Evolutionary conservation across 2,797 vertebrate species (phyloP), one percentile per base, ranked within the genome.

Genomic region (Megaceryle alcyon): DNA sequence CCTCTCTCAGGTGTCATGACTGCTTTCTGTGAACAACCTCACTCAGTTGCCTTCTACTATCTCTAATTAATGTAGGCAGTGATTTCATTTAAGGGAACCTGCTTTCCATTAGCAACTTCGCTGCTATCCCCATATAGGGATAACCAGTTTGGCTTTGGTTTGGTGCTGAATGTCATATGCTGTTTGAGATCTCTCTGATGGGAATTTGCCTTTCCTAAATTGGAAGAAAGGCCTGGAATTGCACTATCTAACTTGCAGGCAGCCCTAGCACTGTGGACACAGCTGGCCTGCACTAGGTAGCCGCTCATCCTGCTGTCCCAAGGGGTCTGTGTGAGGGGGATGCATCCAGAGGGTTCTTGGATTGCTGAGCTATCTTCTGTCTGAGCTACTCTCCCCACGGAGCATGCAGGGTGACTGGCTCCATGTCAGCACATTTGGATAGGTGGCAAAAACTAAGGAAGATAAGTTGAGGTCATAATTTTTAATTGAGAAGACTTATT

Each of bases 401-500:
- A 51, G 19, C 48, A 2, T 6, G 2, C 4, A 8, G 14, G 8
- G 17, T 9, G 23, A 59, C 21, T 0, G 0, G 10, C 39, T 60
- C 29, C 4, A 0, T 12, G 21, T 0, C 3, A 33, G 6, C 1
- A 2, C 6, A 1, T 46, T 49, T 10, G 16, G 31, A 35, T 14
- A 13, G 28, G 56, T 19, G 37, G 33, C 28, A 76, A 49, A 79
- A 35, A 4, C 43, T 41, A 31, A 33, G 29, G 22, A 28, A 23
- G 15, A 7, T 20, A 37, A 48, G 20, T 16, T n/a, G 48, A 37
- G 16, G 10, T 46, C 61, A 31, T 22, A 2, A 15, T 60, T 86
- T 88, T 28, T 46, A 37, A 26, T 35, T 31, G 10, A 39, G 29
- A 20, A 63, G 39, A 26, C 37, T 72, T 76, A 10, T 69, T 76